phyloP scores from a whole-genome alignment of 2,888 invertebrate genomes.

The Melanophora roralis region DNA sequence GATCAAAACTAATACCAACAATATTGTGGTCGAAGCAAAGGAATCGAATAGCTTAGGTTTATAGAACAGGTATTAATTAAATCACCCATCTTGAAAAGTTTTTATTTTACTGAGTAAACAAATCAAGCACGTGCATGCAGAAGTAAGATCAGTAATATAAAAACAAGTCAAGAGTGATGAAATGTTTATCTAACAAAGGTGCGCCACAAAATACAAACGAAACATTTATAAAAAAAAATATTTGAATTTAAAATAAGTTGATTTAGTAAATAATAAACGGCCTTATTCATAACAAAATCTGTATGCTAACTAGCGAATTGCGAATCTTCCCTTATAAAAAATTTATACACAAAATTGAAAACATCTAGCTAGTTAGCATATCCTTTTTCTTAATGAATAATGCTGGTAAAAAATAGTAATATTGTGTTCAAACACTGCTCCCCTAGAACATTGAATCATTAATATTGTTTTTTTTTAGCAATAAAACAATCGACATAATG shows the following conservation, averaged over 20 bases:
- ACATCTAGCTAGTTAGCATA: no score
- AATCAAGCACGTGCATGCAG: neutral
- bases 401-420: constrained; percentile 25
- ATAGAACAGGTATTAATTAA: constrained; percentile 76
- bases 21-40: constrained; percentile 57
- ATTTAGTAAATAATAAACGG: no score
- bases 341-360: no score
- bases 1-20: constrained; percentile 75
- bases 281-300: no score
- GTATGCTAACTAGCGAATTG: no score
- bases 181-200: constrained; percentile 18
- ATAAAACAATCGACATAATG: neutral
- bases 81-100: constrained; percentile 66
- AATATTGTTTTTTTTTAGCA: neutral
- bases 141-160: neutral
- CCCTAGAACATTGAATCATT: neutral
- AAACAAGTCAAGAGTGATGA: constrained; percentile 24
- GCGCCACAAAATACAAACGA: constrained; percentile 53
- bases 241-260: no score
- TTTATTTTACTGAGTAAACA: neutral
- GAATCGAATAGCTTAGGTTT: constrained; percentile 72
- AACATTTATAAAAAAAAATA: neutral
- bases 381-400: no score
- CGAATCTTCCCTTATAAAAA: no score
- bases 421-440: neutral